Percentiles rank a stretch among this genome's conserved stretches.
These are phyloP conservation scores for Lathamus discolor DNA, from an alignment of 2,113 vertebrate species.

Conservation along the genomic window DNA sequence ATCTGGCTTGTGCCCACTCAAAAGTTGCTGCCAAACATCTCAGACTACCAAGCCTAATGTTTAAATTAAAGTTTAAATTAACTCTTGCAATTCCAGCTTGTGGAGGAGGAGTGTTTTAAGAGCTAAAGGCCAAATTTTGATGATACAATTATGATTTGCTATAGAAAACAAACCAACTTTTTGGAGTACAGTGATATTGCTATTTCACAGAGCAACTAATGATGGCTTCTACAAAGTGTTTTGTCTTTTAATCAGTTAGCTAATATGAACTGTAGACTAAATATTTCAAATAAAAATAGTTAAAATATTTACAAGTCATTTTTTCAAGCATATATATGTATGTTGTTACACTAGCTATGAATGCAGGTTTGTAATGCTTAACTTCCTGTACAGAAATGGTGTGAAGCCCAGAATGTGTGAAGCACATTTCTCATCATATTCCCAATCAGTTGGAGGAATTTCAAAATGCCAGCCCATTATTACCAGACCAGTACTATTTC, in stretches of 20 bases:
- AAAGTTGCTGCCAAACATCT: slow-evolving; percentile 37
- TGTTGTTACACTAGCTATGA: background rate
- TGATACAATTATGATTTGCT: background rate
- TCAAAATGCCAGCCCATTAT: slow-evolving; percentile 65
- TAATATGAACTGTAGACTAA: background rate
- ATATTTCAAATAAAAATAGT: background rate
- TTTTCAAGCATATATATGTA: background rate
- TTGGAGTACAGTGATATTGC: background rate
- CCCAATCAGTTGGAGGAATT: slow-evolving; percentile 55
- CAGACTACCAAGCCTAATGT: slow-evolving; percentile 1
- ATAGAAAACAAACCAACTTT: background rate
- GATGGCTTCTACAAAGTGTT: background rate
- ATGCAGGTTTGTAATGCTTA: background rate
- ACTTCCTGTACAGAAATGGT: background rate
- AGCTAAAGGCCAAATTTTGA: background rate
- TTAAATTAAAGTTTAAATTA: slow-evolving; percentile 20
- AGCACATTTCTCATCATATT: slow-evolving; percentile 36
- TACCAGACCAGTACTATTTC: slow-evolving; percentile 69
- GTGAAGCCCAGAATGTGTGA: background rate
- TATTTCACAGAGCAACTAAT: background rate
- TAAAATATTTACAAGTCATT: background rate
- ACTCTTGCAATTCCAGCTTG: background rate
- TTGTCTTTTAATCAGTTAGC: background rate
- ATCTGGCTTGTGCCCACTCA: slow-evolving; percentile 50
- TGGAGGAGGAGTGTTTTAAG: background rate